phyloP scores from a whole-genome alignment of 2,113 vertebrate genomes.

The Dasypus novemcinctus region DNA sequence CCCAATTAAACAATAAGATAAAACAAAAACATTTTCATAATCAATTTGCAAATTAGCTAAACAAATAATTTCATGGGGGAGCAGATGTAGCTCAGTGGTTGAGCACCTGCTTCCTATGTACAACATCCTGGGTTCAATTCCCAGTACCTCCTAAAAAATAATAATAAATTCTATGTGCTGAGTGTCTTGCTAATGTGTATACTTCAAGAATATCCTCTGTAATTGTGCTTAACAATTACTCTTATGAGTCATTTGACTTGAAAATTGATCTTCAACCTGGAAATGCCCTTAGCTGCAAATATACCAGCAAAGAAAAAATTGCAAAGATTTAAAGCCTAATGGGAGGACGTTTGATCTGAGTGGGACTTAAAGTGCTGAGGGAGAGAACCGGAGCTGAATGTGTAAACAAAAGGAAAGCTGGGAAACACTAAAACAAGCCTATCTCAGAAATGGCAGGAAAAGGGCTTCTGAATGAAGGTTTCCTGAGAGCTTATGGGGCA shows the following conservation, averaged over 20 bases:
- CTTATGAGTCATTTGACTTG: slow-evolving; percentile 43
- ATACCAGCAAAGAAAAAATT: slow-evolving; percentile 14
- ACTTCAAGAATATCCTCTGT: slow-evolving; percentile 12
- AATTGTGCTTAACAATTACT: slow-evolving; percentile 48
- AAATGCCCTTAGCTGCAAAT: slow-evolving; percentile 32
- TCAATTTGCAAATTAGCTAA: not conserved
- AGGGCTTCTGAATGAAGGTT: not conserved
- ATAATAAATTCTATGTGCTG: not conserved
- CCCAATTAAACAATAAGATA: not conserved
- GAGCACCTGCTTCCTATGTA: no score
- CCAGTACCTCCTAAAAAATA: no score
- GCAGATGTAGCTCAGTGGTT: no score
- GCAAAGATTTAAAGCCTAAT: not conserved
- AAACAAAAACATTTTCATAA: not conserved
- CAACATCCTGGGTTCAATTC: no score
- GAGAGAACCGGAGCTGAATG: not conserved
- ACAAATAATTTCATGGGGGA: not conserved
- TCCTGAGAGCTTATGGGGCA: not conserved
- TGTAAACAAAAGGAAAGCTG: not conserved
- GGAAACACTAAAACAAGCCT: not conserved
- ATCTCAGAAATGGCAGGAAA: not conserved
- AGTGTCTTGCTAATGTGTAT: not conserved
- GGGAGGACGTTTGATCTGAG: not conserved
- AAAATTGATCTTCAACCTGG: slow-evolving; percentile 58
- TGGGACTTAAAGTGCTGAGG: not conserved